phyloP scores from a whole-genome alignment of 2,797 vertebrate genomes.

The Syngnathus acus region DNA sequence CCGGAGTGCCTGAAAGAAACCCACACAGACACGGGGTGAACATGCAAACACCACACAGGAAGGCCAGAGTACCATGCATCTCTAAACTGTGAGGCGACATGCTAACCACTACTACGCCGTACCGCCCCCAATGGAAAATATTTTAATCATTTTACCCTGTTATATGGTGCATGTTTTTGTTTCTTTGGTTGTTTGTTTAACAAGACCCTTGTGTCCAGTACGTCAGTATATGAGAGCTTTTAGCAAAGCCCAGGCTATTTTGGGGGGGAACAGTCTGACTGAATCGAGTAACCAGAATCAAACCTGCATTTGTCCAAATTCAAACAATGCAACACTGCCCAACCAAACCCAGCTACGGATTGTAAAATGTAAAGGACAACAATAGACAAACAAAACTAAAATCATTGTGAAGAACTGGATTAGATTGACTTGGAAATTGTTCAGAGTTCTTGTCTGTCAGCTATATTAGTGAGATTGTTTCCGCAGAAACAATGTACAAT shows the following conservation, averaged over 20 bases:
- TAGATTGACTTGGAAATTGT: conserved; percentile 4
- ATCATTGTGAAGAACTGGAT: conserved; percentile 6
- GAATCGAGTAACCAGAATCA: no score
- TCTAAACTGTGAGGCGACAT: no score
- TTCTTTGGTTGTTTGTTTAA: neutral
- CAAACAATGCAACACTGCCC: neutral
- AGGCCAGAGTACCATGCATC: no score
- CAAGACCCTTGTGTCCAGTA: neutral
- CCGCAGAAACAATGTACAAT: neutral
- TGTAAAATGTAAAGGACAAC: no score
- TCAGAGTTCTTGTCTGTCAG: neutral
- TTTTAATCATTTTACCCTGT: neutral
- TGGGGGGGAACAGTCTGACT: no score
- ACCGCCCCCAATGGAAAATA: no score
- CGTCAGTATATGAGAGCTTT: neutral
- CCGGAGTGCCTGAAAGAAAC: no score
- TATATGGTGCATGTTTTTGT: neutral
- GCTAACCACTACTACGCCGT: no score
- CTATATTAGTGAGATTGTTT: neutral
- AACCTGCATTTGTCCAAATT: no score
- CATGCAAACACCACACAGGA: no score
- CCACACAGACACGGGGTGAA: no score
- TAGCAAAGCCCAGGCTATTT: neutral
- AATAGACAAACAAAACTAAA: no score
- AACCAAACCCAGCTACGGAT: neutral